Evolutionary conservation across 2,888 invertebrate genomes (phyloP).

Genomic region (Trissonchulus latispiculum): DNA sequence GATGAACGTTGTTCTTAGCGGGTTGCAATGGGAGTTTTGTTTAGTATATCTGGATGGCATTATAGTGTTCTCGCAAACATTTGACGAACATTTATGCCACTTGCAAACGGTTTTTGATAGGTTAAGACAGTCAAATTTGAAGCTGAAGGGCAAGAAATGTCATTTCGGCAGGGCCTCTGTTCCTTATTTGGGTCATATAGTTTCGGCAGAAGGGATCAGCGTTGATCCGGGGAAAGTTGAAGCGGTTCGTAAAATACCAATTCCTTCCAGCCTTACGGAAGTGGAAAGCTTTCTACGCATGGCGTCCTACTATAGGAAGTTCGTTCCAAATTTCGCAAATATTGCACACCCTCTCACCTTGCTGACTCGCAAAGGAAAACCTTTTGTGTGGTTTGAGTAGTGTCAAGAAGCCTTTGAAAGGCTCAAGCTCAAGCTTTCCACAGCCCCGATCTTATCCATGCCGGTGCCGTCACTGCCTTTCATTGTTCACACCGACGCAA

Average conservation of each 20-base stretch:
- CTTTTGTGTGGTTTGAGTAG: not conserved
- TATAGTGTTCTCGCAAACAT: slow-evolving; percentile 25
- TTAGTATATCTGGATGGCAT: slow-evolving; percentile 31
- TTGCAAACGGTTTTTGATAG: slow-evolving; percentile 28
- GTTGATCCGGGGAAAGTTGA: not conserved
- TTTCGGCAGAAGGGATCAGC: not conserved
- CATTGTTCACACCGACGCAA: not conserved
- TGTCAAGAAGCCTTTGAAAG: not conserved
- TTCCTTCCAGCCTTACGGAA: not conserved
- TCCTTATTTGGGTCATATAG: slow-evolving; percentile 29
- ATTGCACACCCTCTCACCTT: not conserved
- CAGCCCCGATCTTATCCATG: not conserved
- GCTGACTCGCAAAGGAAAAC: not conserved
- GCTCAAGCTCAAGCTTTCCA: not conserved
- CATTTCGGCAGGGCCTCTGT: slow-evolving; percentile 22
- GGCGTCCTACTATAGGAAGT: not conserved
- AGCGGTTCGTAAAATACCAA: not conserved
- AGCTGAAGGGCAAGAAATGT: slow-evolving; percentile 31
- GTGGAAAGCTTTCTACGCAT: not conserved
- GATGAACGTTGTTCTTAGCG: slow-evolving; percentile 28
- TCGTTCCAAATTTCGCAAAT: not conserved
- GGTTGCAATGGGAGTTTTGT: slow-evolving; percentile 27
- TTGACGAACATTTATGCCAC: slow-evolving; percentile 26
- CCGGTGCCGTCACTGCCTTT: not conserved
- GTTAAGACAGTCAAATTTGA: slow-evolving; percentile 27